These are phyloP conservation scores for Uria aalge DNA, from an alignment of 2,113 vertebrate species.

Conservation along the genomic window DNA sequence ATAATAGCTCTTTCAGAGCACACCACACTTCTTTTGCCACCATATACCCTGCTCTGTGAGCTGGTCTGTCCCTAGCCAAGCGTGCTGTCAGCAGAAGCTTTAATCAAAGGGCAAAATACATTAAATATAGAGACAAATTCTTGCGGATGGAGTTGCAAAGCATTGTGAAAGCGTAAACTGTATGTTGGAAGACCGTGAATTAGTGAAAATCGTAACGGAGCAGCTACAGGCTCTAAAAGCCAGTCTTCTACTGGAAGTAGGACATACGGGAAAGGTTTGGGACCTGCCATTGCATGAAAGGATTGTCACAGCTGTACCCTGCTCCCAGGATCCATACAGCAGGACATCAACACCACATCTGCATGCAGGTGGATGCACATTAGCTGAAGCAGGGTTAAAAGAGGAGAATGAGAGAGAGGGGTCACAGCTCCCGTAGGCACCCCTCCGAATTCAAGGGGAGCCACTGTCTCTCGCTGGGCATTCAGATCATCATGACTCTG, in stretches of 20 bases:
- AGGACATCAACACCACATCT: fast-evolving
- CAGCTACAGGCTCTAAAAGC: not conserved
- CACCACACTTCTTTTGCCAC: not conserved
- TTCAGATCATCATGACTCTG: not conserved
- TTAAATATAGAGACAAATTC: not conserved
- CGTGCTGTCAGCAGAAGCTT: not conserved
- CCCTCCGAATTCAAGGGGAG: not conserved
- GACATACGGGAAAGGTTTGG: not conserved
- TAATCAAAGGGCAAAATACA: not conserved
- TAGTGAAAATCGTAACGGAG: not conserved
- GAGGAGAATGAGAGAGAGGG: not conserved
- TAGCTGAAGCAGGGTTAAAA: not conserved
- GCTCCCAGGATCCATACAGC: not conserved
- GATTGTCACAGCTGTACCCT: not conserved
- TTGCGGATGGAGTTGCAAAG: not conserved
- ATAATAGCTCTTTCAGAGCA: conserved; percentile 40
- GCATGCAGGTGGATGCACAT: not conserved
- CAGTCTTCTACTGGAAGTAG: not conserved
- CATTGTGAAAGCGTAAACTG: not conserved
- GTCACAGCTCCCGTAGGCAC: fast-evolving
- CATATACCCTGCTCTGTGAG: not conserved
- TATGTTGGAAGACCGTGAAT: not conserved
- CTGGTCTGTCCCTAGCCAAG: not conserved
- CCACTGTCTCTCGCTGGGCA: not conserved
- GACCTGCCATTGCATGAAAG: not conserved